These are phyloP conservation scores for Ecdyonurus torrentis DNA, from an alignment of 2,888 invertebrate species.

Conservation along the genomic window DNA sequence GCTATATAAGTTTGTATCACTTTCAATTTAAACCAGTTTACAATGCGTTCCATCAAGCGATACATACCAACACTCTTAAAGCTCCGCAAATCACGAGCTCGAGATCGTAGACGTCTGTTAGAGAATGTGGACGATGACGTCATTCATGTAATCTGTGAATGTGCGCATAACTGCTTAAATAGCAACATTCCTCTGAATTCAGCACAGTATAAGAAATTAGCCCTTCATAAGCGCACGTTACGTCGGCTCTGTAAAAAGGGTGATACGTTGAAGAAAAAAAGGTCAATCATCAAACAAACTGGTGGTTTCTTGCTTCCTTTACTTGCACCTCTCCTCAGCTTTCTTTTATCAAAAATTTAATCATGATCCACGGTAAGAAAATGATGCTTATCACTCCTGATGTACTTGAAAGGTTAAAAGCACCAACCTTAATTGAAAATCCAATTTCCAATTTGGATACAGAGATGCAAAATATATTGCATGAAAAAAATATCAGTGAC, in stretches of 20 bases:
- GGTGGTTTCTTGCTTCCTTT: background rate
- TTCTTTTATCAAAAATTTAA: no score
- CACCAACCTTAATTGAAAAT: no score
- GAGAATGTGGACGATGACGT: background rate
- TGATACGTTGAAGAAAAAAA: background rate
- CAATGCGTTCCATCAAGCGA: background rate
- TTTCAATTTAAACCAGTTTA: background rate
- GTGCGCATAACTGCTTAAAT: background rate
- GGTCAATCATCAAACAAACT: background rate
- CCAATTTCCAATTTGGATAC: no score
- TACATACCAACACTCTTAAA: background rate
- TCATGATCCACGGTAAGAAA: no score
- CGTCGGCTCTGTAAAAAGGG: background rate
- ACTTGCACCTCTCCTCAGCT: no score
- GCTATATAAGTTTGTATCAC: background rate
- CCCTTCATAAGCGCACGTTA: no score
- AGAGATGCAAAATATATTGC: no score
- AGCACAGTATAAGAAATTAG: no score
- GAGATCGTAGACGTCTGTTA: background rate
- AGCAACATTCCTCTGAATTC: no score
- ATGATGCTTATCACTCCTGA: no score
- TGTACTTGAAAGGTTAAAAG: no score
- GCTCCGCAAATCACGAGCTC: background rate
- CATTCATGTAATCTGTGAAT: background rate
- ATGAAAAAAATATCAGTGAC: no score